Conservation (phyloP, 1,140 invertebrate species). For the Sycophila sp. region DNA sequence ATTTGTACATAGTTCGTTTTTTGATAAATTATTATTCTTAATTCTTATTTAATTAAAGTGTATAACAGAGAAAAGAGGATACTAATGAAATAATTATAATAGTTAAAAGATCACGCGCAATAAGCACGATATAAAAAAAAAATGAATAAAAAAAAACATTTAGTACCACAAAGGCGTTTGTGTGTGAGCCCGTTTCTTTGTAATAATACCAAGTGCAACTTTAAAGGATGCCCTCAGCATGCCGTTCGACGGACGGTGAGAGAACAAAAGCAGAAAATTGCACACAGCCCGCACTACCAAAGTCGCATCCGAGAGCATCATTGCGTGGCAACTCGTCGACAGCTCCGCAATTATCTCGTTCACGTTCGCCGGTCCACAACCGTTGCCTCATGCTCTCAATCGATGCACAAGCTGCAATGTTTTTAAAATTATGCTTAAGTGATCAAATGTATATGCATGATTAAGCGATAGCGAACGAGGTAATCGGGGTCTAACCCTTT, state of each 20-base stretch:
- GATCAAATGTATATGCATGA: too few relatives aligned
- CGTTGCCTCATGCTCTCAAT: too few relatives aligned
- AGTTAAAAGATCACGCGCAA: conserved; percentile 11
- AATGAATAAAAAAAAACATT: too few relatives aligned
- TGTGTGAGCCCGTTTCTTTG: conserved; percentile 3
- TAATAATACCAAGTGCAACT: not conserved
- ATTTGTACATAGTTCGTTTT: conserved; percentile 65
- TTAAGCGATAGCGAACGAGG: not conserved
- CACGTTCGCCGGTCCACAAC: too few relatives aligned
- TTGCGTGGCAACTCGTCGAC: too few relatives aligned
- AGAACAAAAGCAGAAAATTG: not conserved
- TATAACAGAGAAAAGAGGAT: not conserved
- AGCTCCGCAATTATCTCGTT: too few relatives aligned
- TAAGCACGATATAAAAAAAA: conserved; percentile 13
- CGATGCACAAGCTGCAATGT: not conserved
- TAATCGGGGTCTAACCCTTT: too few relatives aligned
- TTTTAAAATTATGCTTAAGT: too few relatives aligned
- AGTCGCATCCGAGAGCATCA: too few relatives aligned
- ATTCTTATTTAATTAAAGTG: conserved; percentile 50
- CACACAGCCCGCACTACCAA: too few relatives aligned
- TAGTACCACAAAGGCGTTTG: conserved; percentile 7
- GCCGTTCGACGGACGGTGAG: too few relatives aligned
- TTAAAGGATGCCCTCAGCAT: too few relatives aligned
- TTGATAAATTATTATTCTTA: conserved; percentile 61
- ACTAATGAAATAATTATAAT: conserved; percentile 3